These are phyloP conservation scores for Pyrgilauda ruficollis DNA, from an alignment of 2,113 vertebrate species.

Conservation along the genomic window DNA sequence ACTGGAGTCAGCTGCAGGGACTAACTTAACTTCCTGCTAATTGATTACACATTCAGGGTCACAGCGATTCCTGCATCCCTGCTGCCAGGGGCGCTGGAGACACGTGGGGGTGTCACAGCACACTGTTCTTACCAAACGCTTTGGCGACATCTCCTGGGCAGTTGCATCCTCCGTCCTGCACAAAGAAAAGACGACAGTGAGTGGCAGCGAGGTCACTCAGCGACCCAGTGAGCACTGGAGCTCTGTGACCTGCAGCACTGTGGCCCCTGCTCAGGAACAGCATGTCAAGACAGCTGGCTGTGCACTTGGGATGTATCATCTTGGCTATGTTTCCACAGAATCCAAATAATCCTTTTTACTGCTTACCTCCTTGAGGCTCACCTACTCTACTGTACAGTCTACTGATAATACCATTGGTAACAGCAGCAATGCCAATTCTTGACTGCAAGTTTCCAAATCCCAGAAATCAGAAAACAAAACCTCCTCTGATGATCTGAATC, in stretches of 20 bases:
- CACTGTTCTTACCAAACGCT: slow-evolving; percentile 87
- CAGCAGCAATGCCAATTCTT: not conserved
- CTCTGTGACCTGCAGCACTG: not conserved
- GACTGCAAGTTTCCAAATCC: not conserved
- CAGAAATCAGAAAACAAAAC: not conserved
- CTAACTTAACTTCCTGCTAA: not conserved
- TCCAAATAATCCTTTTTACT: not conserved
- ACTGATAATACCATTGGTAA: not conserved
- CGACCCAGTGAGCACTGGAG: not conserved
- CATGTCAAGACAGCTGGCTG: not conserved
- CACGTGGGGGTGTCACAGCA: fast-evolving
- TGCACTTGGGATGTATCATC: not conserved
- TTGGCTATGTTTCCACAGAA: not conserved
- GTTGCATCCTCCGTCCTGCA: slow-evolving; percentile 94
- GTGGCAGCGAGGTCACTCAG: not conserved
- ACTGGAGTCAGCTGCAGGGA: not conserved
- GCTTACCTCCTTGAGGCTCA: not conserved
- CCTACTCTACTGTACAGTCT: not conserved
- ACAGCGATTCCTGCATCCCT: not conserved
- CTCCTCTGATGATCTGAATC: not conserved
- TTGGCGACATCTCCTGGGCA: slow-evolving; percentile 98
- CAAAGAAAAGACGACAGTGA: not conserved
- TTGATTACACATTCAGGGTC: not conserved
- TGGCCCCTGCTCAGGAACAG: not conserved
- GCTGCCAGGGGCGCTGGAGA: not conserved